Evolutionary conservation across 2,888 invertebrate genomes (phyloP).

Genomic region (Heteromurus nitidus): DNA sequence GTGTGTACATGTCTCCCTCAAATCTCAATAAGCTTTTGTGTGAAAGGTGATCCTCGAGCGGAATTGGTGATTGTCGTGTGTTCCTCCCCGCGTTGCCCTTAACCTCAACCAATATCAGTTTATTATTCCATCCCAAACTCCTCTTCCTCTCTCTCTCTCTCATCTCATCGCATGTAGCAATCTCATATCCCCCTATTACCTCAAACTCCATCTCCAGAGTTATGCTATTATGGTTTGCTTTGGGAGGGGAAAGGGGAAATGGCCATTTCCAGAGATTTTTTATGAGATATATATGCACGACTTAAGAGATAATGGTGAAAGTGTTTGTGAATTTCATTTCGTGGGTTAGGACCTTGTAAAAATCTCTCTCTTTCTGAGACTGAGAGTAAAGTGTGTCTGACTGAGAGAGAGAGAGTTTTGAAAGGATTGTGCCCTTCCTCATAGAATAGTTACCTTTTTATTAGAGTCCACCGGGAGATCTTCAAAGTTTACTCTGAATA

Average conservation of each 20-base stretch:
- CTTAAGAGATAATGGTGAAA: not conserved
- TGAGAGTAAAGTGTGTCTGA: not conserved
- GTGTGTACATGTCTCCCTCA: not conserved
- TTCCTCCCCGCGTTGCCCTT: not conserved
- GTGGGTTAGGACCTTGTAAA: not conserved
- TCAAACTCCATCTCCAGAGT: too few relatives aligned
- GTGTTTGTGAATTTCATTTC: not conserved
- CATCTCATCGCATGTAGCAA: too few relatives aligned
- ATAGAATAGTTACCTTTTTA: not conserved
- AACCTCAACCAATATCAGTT: slow-evolving; percentile 5
- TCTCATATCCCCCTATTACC: too few relatives aligned
- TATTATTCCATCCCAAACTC: not conserved
- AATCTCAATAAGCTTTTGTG: not conserved
- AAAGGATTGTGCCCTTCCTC: not conserved
- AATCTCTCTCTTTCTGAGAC: not conserved
- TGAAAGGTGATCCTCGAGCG: slow-evolving; percentile 7
- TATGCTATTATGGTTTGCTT: not conserved
- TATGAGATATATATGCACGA: not conserved
- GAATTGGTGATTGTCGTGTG: slow-evolving; percentile 9
- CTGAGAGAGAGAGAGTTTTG: not conserved
- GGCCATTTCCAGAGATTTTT: not conserved
- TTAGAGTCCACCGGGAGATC: not conserved
- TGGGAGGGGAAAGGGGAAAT: not conserved
- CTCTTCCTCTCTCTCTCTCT: too few relatives aligned
- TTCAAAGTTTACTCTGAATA: not conserved